A percentile compares a stretch with the other conserved stretches of the same genome.
Conservation (phyloP, 1,140 invertebrate genomes). For the Amphibalanus amphitrite region DNA sequence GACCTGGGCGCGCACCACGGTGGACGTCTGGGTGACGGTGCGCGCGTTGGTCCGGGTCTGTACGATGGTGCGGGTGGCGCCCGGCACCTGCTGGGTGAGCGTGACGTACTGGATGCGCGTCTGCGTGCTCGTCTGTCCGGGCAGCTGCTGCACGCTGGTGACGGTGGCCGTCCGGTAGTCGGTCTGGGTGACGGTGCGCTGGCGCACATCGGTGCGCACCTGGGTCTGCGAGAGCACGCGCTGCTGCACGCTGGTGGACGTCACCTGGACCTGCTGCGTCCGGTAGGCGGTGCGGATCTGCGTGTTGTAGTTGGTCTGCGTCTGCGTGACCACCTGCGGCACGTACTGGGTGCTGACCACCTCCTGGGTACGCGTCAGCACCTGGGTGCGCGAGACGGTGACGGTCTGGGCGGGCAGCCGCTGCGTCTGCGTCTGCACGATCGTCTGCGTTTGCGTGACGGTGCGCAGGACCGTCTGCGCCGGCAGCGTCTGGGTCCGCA, state of each 20-base stretch:
- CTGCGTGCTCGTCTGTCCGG: conserved; percentile 9
- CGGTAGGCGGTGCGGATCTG: no score
- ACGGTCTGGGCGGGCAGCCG: conserved; percentile 11
- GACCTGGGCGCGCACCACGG: conserved; percentile 9
- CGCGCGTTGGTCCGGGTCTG: conserved; percentile 13
- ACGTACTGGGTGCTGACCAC: conserved; percentile 12
- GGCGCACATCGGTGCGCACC: conserved; percentile 7
- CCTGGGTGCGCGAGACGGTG: conserved; percentile 11
- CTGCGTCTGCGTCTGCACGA: conserved; percentile 11
- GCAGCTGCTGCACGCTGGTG: conserved; percentile 9
- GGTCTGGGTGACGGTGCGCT: conserved; percentile 9
- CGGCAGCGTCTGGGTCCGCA: conserved; percentile 11
- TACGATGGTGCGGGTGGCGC: conserved; percentile 9
- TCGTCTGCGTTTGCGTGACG: conserved; percentile 13
- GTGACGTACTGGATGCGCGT: conserved; percentile 8
- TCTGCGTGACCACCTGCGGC: conserved; percentile 14
- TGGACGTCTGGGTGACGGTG: conserved; percentile 6
- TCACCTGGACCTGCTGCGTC: no score
- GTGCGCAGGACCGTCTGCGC: conserved; percentile 8
- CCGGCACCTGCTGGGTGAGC: conserved; percentile 12
- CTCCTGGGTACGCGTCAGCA: conserved; percentile 11
- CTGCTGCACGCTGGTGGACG: no score
- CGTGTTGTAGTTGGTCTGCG: not conserved
- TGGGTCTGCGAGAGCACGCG: conserved; percentile 8
- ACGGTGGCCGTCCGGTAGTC: conserved; percentile 11